Percentiles rank a stretch among this genome's conserved stretches.
phyloP scores from a whole-genome alignment of 2,888 invertebrate species.

The Dichetophora obliterata region DNA sequence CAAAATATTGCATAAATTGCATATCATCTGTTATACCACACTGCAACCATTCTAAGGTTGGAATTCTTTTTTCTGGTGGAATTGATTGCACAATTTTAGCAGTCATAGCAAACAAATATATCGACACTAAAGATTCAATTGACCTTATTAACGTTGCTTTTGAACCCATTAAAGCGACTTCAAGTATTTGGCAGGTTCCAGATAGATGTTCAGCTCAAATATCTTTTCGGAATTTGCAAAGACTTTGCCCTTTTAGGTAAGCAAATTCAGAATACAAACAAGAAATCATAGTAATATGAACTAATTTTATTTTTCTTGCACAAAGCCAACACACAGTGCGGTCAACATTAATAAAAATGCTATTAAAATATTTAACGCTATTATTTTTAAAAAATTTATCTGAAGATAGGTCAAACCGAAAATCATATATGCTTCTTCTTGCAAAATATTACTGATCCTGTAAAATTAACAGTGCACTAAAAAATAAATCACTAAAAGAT shows the following conservation, averaged over 20 bases:
- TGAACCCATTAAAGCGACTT: slow-evolving; percentile 61
- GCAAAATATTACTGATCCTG: no score
- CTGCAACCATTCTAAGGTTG: slow-evolving; percentile 78
- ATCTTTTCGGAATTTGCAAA: slow-evolving; percentile 78
- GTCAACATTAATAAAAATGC: no score
- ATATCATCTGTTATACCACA: slow-evolving; percentile 54
- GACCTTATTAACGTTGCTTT: slow-evolving; percentile 97
- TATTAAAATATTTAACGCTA: no score
- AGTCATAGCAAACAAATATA: slow-evolving; percentile 79
- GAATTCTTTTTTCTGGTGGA: slow-evolving; percentile 95
- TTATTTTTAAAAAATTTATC: no score
- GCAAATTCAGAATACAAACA: no score
- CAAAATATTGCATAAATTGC: slow-evolving; percentile 76
- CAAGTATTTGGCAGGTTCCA: slow-evolving; percentile 77
- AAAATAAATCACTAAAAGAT: no score
- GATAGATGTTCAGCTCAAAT: slow-evolving; percentile 85
- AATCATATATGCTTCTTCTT: no score
- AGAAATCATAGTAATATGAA: no score
- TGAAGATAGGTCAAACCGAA: no score
- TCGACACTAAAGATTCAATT: slow-evolving; percentile 78
- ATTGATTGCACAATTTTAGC: slow-evolving; percentile 95
- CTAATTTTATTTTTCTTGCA: no score
- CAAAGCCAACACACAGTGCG: no score
- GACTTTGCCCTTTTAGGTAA: slow-evolving; percentile 73
- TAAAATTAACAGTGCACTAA: no score